Evolutionary conservation across 1,140 invertebrate species (phyloP).

Genomic region (Ruditapes philippinarum): DNA sequence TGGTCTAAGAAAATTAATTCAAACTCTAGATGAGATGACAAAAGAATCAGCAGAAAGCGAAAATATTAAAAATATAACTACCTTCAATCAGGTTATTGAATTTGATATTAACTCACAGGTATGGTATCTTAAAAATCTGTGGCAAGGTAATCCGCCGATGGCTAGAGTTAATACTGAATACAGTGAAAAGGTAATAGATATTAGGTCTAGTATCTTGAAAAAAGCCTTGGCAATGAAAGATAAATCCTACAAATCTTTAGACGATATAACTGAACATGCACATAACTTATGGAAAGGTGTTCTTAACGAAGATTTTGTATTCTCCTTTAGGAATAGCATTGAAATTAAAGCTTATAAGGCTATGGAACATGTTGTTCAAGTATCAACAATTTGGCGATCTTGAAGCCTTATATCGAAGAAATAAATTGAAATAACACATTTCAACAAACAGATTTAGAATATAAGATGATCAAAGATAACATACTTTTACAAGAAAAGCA

Average conservation of each 20-base stretch:
- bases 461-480: background rate
- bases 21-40: conserved; percentile 14
- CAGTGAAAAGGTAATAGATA: background rate
- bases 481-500: too few species aligned
- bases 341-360: background rate
- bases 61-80: background rate
- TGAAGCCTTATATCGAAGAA: background rate
- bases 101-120: background rate
- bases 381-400: background rate
- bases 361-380: background rate
- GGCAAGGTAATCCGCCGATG: background rate
- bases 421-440: background rate
- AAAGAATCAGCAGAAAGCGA: background rate
- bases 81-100: background rate
- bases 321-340: background rate
- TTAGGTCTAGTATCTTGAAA: background rate
- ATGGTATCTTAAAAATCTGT: background rate
- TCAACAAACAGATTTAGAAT: background rate
- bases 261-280: background rate
- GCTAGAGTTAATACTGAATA: background rate
- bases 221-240: background rate
- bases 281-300: conserved; percentile 7
- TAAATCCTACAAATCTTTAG: background rate
- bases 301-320: background rate
- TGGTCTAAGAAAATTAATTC: background rate